A percentile compares a stretch with the other conserved stretches of the same genome.
These are phyloP conservation scores for Scaptomyza hsui DNA, from an alignment of 1,140 invertebrate species.

Conservation along the genomic window DNA sequence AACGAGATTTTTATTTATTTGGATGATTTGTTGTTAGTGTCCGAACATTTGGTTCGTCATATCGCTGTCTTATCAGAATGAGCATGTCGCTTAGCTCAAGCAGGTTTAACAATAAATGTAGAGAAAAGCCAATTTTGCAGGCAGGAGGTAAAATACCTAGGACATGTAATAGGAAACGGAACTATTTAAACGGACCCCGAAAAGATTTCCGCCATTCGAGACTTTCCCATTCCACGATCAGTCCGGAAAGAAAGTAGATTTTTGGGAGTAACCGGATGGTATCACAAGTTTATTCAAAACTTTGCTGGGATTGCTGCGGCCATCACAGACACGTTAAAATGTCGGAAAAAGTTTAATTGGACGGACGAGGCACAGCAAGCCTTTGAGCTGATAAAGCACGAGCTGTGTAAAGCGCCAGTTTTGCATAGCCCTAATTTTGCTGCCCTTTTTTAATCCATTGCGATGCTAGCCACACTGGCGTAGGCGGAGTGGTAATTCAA, in stretches of 20 bases:
- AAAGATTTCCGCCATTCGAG: not conserved
- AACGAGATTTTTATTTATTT: not conserved
- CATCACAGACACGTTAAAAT: too few relatives aligned
- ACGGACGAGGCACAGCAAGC: not conserved
- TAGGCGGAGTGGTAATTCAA: slow-evolving; percentile 1
- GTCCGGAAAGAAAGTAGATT: too few relatives aligned
- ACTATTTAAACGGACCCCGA: not conserved
- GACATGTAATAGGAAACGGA: not conserved
- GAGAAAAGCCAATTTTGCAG: not conserved
- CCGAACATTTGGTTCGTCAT: not conserved
- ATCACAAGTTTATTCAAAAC: not conserved
- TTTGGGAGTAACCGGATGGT: not conserved
- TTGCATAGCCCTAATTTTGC: slow-evolving; percentile 9
- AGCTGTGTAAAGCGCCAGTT: not conserved
- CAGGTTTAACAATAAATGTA: not conserved
- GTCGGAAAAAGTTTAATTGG: too few relatives aligned
- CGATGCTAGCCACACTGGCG: slow-evolving; percentile 2
- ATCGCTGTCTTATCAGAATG: not conserved
- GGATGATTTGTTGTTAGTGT: slow-evolving; percentile 1
- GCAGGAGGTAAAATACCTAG: not conserved
- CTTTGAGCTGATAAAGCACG: not conserved
- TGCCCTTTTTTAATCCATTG: not conserved
- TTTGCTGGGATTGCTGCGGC: too few relatives aligned
- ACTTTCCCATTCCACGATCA: not conserved
- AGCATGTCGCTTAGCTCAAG: not conserved